These are phyloP conservation scores for Lumbricus terrestris DNA, from an alignment of 2,888 invertebrate genomes.

Conservation along the genomic window DNA sequence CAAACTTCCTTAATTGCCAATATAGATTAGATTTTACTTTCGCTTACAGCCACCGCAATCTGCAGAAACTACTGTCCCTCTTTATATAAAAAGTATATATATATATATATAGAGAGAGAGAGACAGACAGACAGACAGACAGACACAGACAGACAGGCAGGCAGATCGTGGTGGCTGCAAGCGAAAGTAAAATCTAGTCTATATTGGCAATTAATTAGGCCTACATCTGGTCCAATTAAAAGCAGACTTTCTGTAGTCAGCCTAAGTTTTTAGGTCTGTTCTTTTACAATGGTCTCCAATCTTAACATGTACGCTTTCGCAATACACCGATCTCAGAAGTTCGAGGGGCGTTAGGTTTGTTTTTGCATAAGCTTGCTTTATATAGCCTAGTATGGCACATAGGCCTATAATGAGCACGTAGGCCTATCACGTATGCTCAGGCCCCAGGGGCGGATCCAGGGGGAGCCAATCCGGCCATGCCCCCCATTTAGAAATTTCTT, in stretches of 20 bases:
- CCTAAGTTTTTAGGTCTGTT: not conserved
- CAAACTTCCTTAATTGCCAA: too few species aligned
- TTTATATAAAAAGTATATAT: not conserved
- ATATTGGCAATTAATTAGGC: not conserved
- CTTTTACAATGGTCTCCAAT: not conserved
- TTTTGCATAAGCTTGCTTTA: not conserved
- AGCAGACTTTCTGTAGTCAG: not conserved
- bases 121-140: too few species aligned
- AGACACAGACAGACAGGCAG: too few species aligned
- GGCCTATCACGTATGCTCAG: too few species aligned
- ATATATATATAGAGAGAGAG: not conserved
- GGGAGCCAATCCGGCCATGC: too few species aligned
- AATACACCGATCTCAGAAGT: not conserved
- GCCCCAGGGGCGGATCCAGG: too few species aligned
- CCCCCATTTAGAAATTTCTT: too few species aligned
- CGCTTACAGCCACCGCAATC: not conserved
- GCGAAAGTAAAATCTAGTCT: not conserved
- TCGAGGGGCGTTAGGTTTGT: not conserved
- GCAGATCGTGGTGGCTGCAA: not conserved
- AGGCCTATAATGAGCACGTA: too few species aligned
- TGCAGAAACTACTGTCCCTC: too few species aligned
- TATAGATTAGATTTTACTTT: not conserved
- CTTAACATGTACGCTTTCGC: not conserved
- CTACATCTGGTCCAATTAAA: not conserved
- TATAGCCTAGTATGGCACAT: too few species aligned